phyloP scores from a whole-genome alignment of 2,113 vertebrate genomes.

The Pygoscelis antarcticus region DNA sequence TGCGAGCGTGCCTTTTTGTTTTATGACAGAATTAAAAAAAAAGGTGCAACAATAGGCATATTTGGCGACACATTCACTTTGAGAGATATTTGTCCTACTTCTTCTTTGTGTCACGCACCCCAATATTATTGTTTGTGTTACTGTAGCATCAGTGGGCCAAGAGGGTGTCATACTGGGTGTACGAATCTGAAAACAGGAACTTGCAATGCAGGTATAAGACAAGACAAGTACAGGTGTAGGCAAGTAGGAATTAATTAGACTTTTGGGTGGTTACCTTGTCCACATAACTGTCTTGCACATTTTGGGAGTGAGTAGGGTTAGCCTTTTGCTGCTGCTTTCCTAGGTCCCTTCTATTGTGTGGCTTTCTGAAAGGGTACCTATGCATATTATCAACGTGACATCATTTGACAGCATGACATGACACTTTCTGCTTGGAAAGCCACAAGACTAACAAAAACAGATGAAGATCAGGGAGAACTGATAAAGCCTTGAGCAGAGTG shows the following conservation, averaged over 20 bases:
- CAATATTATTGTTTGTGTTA: not conserved
- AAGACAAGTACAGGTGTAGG: not conserved
- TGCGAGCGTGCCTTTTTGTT: not conserved
- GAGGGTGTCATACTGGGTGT: not conserved
- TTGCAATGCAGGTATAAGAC: not conserved
- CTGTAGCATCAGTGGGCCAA: not conserved
- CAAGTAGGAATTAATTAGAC: not conserved
- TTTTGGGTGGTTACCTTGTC: not conserved
- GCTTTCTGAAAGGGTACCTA: not conserved
- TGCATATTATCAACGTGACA: fast-evolving
- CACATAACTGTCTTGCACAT: fast-evolving
- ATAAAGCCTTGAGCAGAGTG: not conserved
- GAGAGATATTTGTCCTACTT: not conserved
- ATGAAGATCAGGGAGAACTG: not conserved
- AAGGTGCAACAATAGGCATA: not conserved
- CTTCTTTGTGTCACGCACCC: not conserved
- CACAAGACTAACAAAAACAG: not conserved
- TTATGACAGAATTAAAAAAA: not conserved
- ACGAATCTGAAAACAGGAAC: not conserved
- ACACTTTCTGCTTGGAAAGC: not conserved
- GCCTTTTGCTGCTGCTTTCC: not conserved
- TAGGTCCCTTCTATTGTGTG: not conserved
- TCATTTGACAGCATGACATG: not conserved
- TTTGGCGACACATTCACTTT: not conserved
- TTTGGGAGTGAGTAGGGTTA: not conserved